phyloP scores from a whole-genome alignment of 2,888 invertebrate species.

The Drosophila trichaetosa region DNA sequence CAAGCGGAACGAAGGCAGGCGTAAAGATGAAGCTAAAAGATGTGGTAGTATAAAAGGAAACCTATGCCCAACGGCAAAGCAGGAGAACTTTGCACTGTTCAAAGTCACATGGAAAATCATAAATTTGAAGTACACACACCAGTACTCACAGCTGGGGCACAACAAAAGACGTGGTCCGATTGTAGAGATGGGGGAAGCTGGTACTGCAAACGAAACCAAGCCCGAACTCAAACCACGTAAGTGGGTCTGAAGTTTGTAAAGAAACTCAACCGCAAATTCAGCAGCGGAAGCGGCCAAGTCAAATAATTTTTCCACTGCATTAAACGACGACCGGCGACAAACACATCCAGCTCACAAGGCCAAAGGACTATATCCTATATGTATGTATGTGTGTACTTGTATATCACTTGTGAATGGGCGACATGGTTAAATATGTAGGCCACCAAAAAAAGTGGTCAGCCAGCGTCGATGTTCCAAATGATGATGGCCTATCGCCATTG shows the following conservation, averaged over 20 bases:
- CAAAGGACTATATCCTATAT: conserved; percentile 31
- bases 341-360: conserved; percentile 18
- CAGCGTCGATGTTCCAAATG: conserved; percentile 52
- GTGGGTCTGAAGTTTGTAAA: conserved; percentile 44
- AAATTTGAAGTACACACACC: conserved; percentile 66
- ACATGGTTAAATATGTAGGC: conserved; percentile 60
- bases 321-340: conserved; percentile 61
- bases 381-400: conserved; percentile 18
- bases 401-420: conserved; percentile 30
- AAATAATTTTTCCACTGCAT: conserved; percentile 80
- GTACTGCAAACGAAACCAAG: conserved; percentile 4
- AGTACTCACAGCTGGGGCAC: conserved; percentile 23
- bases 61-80: conserved; percentile 26
- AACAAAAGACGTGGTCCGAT: conserved; percentile 41
- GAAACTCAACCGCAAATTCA: conserved; percentile 69
- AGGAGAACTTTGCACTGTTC: conserved; percentile 59
- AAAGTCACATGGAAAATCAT: conserved; percentile 75
- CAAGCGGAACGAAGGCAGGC: conserved; percentile 63
- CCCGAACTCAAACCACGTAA: conserved; percentile 18
- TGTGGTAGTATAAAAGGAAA: conserved; percentile 29
- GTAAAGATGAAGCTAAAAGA: conserved; percentile 49
- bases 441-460: conserved; percentile 49
- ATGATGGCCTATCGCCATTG: conserved; percentile 69
- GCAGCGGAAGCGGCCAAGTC: conserved; percentile 62
- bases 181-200: conserved; percentile 1